Conservation (phyloP, 2,888 invertebrate genomes). For the Apotomis turbidana region DNA sequence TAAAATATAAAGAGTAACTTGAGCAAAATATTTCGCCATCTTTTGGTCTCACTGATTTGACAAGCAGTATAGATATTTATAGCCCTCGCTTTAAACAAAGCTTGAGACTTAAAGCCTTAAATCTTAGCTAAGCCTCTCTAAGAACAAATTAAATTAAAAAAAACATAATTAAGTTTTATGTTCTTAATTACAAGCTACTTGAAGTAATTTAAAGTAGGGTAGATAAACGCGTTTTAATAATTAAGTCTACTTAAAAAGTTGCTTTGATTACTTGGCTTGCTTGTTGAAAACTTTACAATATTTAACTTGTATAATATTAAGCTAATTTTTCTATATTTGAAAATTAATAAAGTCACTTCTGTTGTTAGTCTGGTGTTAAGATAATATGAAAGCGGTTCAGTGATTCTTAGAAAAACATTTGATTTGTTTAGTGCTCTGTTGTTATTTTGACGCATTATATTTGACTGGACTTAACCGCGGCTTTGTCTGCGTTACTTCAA, state of each 20-base stretch:
- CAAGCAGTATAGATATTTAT: constrained; percentile 9
- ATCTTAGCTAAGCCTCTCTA: constrained; percentile 6
- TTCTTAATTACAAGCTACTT: constrained; percentile 32
- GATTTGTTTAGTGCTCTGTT: too few relatives aligned
- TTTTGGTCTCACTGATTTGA: neutral
- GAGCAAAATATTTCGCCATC: neutral
- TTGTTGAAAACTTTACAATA: constrained; percentile 12
- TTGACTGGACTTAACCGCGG: too few relatives aligned
- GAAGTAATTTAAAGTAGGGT: constrained; percentile 25
- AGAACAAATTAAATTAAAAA: constrained; percentile 12
- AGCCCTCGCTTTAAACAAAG: neutral
- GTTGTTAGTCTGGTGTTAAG: neutral
- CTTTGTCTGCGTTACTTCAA: too few relatives aligned
- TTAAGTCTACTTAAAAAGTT: constrained; percentile 32
- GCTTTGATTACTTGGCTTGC: constrained; percentile 23
- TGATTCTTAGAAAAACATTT: neutral
- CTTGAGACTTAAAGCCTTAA: neutral
- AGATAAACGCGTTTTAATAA: constrained; percentile 36
- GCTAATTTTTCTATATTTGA: neutral
- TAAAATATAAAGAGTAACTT: constrained; percentile 1
- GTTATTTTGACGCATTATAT: too few relatives aligned
- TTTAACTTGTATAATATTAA: constrained; percentile 1
- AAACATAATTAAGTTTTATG: constrained; percentile 23
- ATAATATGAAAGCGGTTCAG: neutral
- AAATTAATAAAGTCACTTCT: neutral